These are phyloP conservation scores for Pygoscelis antarcticus DNA, from an alignment of 2,113 vertebrate genomes.

Conservation along the genomic window DNA sequence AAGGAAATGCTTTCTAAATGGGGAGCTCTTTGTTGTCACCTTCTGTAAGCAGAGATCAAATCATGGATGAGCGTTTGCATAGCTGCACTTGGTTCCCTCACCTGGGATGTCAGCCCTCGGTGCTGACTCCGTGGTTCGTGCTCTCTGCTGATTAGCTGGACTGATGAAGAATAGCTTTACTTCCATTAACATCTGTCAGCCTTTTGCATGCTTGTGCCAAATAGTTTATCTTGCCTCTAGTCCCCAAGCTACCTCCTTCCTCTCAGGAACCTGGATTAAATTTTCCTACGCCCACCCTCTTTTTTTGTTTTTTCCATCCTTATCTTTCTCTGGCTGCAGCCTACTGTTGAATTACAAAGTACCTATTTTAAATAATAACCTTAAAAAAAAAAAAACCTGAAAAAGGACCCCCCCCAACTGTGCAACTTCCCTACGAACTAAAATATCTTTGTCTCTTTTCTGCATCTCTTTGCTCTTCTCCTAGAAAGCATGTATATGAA, in stretches of 20 bases:
- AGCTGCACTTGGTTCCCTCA: constrained; percentile 7
- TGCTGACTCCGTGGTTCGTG: constrained; percentile 56
- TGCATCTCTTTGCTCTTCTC: background rate
- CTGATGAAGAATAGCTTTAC: constrained; percentile 42
- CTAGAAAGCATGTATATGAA: background rate
- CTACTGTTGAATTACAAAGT: background rate
- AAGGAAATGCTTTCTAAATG: background rate
- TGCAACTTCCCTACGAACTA: background rate
- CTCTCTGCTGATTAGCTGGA: constrained; percentile 49
- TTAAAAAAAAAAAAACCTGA: background rate
- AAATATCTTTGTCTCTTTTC: background rate
- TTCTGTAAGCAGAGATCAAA: constrained; percentile 27
- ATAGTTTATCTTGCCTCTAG: background rate
- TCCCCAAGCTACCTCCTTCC: background rate
- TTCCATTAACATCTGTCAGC: constrained; percentile 45
- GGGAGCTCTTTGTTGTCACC: constrained; percentile 29
- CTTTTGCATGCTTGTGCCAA: constrained; percentile 4
- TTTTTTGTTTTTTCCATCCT: background rate
- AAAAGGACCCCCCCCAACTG: background rate
- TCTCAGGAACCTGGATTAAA: background rate
- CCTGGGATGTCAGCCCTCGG: background rate
- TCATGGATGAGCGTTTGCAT: constrained; percentile 41
- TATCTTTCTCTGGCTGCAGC: background rate
- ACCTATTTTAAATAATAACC: background rate
- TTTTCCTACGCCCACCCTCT: background rate